Base-by-base conservation (phyloP, 1,140 invertebrate genomes). In the Drosophila sucinea region DNA sequence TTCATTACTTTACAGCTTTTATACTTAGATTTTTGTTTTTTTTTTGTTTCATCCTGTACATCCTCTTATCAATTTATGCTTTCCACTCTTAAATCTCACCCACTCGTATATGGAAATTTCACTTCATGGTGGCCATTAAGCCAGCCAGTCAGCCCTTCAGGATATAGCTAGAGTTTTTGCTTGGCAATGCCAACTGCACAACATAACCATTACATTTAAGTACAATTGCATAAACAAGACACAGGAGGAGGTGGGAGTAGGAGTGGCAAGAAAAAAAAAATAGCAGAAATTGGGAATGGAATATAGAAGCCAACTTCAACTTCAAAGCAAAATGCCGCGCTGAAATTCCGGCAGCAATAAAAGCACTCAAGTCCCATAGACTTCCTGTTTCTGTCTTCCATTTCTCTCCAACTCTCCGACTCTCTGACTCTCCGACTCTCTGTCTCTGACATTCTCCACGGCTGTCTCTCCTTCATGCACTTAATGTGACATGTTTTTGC, bases 401-500 rank as follows among this genome's bases (percentile, higher is more conserved):
- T 60, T 38, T 73, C 62, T 55, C 62, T 55, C 67, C 62, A 44
- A 38, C 51, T 62, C 25, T 35, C 8, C 8, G 10, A 38, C 55
- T 32, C 63, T 57, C 41, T 44, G 25, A 38, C 51, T 62, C 25
- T 35, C 8, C 35, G 10, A 38, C 55, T 32, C 63, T 57, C 41
- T 44, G 25, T 57, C 61, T 55, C 47, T 70, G 35, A 38, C 35
- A 38, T 38, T 38, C 35, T 38, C 35, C 35, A 35, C 33, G 29
- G 33, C 60, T 72, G 57, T 44, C 58, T 47, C 79, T 30, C 58
- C 72, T 84, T 82, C 71, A 64, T 83, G 83, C 83, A 86, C 83
- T 86, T 86, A 86, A 86, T 86, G 82, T 82, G 83, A 87, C 82
- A 86, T 86, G 83, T 86, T 86, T 86, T 86, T 83, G 83, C 83